Evolutionary conservation across 2,888 invertebrate genomes (phyloP).

Genomic region (Dione juno): DNA sequence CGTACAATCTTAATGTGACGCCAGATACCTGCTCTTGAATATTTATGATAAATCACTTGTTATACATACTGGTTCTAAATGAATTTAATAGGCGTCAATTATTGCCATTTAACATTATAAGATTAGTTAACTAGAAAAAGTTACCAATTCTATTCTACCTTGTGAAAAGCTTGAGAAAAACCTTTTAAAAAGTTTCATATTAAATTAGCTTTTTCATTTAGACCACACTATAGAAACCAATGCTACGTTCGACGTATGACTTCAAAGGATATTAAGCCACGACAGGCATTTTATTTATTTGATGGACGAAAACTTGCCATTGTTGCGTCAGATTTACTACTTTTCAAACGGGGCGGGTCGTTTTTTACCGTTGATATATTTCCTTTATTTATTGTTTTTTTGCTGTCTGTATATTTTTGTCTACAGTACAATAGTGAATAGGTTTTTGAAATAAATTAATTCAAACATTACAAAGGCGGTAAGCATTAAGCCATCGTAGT

Average conservation of each 20-base stretch:
- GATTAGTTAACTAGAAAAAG: too few relatives aligned
- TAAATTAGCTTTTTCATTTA: background rate
- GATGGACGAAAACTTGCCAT: conserved; percentile 41
- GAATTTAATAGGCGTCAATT: too few relatives aligned
- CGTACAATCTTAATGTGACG: conserved; percentile 26
- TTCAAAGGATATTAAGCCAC: conserved; percentile 45
- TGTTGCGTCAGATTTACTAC: conserved; percentile 26
- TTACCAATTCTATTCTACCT: too few relatives aligned
- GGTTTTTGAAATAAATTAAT: background rate
- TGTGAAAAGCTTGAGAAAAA: too few relatives aligned
- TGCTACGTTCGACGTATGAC: conserved; percentile 37
- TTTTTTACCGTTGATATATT: background rate
- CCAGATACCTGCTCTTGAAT: conserved; percentile 5
- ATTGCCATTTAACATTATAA: too few relatives aligned
- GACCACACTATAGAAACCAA: conserved; percentile 6
- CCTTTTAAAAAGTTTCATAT: background rate
- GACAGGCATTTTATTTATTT: conserved; percentile 47
- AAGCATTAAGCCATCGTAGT: too few relatives aligned
- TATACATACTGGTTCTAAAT: too few relatives aligned
- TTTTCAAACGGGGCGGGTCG: conserved; percentile 14
- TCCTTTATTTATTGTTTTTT: conserved; percentile 3
- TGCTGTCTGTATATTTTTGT: background rate
- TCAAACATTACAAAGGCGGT: too few relatives aligned
- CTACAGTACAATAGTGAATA: background rate
- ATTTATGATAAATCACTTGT: background rate